Base-by-base conservation (phyloP, 2,888 invertebrate species). In the Pristionchus exspectatus region DNA sequence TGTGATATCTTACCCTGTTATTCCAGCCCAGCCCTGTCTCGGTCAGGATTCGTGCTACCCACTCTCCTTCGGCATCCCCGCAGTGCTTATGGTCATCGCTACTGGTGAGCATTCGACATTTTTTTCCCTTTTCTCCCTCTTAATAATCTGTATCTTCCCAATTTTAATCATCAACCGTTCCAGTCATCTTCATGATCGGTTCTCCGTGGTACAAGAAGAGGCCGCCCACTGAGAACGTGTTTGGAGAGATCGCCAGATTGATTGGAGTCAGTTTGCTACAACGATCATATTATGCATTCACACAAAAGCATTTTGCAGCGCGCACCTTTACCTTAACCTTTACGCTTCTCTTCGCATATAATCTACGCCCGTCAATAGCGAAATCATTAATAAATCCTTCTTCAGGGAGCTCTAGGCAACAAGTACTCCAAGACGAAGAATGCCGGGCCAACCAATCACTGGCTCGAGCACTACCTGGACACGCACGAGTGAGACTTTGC, bases 31-130 rank as follows among this genome's bases (percentile, higher is more conserved):
- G 88, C 92, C 93, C 63, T 94, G 94, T 72, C 90, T 94, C 86
- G 93, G 93, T 27, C 94, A 97, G 84, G 96, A 96, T 90, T 97
- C 97, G 91, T 98, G 97, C 95, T 98, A 97, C 95, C 97, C 97
- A 0, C 95, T 97, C 91, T 98, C 98, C 0, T 98, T 98, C 95
- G 97, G 98, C 0, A 97, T 98, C 7, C 98, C 98, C 0, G 97
- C 98, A 0, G 93, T 97, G 85, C 96, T 98, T 0, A 98, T 98
- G 98, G 95, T 97, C 50, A 91, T 97, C 12, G 97, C 98, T 1
- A 96, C 98, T 90, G 66, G 92, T 91, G 18, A 89, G 89, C 12
- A 30, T 69, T n/a, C 24, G n/a, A n/a, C 27, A 9, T 69, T 50
- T 50, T 50, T 9, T 50, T 9, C 16, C 18, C 66, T 50, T 50